A percentile compares a stretch with the other conserved stretches of the same genome.
Evolutionary conservation across 1,140 invertebrate species (phyloP).

Genomic region (Tetramorium parvispinum): DNA sequence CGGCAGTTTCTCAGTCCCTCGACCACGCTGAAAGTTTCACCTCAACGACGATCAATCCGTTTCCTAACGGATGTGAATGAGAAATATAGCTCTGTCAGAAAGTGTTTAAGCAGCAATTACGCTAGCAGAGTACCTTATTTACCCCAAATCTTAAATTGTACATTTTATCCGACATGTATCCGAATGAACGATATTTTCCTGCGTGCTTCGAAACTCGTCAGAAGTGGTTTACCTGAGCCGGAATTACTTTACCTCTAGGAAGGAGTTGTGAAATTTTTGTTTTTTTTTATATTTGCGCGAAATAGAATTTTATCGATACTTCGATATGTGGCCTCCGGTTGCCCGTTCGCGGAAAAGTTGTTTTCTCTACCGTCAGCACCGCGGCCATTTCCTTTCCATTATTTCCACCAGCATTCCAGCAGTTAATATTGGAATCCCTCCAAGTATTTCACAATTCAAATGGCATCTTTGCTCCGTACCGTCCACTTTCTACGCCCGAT

Average conservation of each 20-base stretch:
- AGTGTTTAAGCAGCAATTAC: not conserved
- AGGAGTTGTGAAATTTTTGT: not conserved
- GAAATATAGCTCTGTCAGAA: not conserved
- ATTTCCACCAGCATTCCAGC: constrained; percentile 68
- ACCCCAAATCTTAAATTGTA: not conserved
- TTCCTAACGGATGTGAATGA: not conserved
- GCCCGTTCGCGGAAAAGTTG: constrained; percentile 33
- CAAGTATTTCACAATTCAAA: constrained; percentile 78
- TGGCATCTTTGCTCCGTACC: constrained; percentile 67
- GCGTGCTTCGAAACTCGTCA: constrained; percentile 9
- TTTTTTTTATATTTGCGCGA: constrained; percentile 9
- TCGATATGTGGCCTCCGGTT: constrained; percentile 12
- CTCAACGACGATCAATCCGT: constrained; percentile 13
- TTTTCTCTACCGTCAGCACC: constrained; percentile 41
- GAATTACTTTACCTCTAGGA: constrained; percentile 59
- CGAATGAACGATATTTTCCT: constrained; percentile 20
- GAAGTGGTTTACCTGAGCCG: not conserved
- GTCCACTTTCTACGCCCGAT: constrained; percentile 65
- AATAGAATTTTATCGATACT: constrained; percentile 65
- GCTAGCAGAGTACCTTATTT: not conserved
- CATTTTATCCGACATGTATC: not conserved
- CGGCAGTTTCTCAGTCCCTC: constrained; percentile 17
- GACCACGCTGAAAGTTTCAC: constrained; percentile 54
- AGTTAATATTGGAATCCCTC: constrained; percentile 78
- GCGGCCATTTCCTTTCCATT: constrained; percentile 71